Evolutionary conservation across 2,888 invertebrate genomes (phyloP).

Genomic region (Callyntrura guangdongensis): DNA sequence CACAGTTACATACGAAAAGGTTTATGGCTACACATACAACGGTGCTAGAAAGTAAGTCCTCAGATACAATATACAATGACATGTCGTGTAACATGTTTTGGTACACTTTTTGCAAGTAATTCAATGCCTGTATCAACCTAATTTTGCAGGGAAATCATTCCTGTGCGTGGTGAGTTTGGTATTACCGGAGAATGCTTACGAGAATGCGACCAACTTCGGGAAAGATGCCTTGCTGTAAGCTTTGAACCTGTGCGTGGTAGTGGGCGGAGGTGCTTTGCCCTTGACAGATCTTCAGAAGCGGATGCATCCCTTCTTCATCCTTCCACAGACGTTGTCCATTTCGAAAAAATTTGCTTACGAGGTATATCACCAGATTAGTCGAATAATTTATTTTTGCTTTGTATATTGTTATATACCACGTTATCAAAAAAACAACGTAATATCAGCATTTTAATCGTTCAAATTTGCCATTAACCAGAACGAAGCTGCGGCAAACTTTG

Average conservation of each 20-base stretch:
- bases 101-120: neutral
- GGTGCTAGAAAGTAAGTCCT: constrained; percentile 85
- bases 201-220: constrained; percentile 86
- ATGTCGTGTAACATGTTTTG: neutral
- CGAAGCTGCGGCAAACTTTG: constrained; percentile 86
- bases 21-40: constrained; percentile 85
- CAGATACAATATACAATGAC: too few species aligned
- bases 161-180: constrained; percentile 85
- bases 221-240: constrained; percentile 85
- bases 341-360: constrained; percentile 86
- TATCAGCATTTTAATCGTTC: neutral
- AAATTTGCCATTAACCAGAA: constrained; percentile 81
- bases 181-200: constrained; percentile 86
- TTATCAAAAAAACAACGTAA: neutral
- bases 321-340: constrained; percentile 86
- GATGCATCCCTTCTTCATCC: constrained; percentile 86
- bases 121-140: neutral
- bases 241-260: constrained; percentile 86
- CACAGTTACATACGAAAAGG: constrained; percentile 86
- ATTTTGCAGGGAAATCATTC: constrained; percentile 85
- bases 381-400: neutral
- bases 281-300: constrained; percentile 86
- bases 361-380: constrained; percentile 83
- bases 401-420: neutral
- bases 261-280: constrained; percentile 86